Conservation (phyloP, 2,113 vertebrate genomes). For the Phrynocephalus versicolor region DNA sequence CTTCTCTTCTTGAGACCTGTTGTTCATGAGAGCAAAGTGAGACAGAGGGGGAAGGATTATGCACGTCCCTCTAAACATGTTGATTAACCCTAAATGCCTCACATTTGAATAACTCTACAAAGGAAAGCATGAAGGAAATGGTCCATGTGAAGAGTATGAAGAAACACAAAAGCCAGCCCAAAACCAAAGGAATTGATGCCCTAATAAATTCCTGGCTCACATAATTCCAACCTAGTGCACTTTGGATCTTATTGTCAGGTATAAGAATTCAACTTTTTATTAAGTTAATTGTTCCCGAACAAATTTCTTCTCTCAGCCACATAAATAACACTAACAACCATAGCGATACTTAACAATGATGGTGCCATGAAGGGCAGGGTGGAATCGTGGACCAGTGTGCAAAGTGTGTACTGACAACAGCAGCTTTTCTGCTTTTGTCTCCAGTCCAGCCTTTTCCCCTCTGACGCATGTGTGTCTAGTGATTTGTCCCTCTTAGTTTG, state of each 20-base stretch:
- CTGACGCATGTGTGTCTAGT: background rate
- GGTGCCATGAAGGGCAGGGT: too few species aligned
- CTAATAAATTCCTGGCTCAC: background rate
- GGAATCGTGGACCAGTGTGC: too few species aligned
- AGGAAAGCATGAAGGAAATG: background rate
- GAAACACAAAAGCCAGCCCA: background rate
- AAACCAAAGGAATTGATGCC: background rate
- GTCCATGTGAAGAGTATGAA: background rate
- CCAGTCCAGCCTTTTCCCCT: rapidly evolving
- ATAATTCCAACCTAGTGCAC: background rate
- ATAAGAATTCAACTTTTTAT: background rate
- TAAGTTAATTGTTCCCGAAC: background rate
- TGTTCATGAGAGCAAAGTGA: too few species aligned
- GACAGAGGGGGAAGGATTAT: too few species aligned
- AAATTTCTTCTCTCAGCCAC: background rate
- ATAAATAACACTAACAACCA: background rate
- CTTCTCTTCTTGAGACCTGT: too few species aligned
- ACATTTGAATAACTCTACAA: too few species aligned
- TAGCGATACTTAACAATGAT: too few species aligned
- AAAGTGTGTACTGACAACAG: background rate
- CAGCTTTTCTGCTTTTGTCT: background rate
- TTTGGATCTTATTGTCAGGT: background rate
- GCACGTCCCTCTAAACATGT: too few species aligned
- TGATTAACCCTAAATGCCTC: too few species aligned
- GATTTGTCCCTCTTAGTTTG: background rate